A percentile compares a stretch with the other conserved stretches of the same genome.
These are phyloP conservation scores for Tricholauxania praeusta DNA, from an alignment of 2,888 invertebrate genomes.

Conservation along the genomic window DNA sequence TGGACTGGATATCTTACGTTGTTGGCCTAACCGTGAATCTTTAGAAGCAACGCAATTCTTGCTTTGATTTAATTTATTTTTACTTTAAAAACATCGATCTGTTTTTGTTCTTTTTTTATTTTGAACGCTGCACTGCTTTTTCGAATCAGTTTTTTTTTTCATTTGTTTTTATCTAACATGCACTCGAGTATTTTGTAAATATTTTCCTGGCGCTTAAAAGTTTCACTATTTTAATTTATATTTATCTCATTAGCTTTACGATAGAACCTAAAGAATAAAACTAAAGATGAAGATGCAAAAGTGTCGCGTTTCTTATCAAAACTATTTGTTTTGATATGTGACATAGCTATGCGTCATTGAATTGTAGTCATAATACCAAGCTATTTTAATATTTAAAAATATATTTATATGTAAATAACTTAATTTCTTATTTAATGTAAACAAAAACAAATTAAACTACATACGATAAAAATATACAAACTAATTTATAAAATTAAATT, in stretches of 20 bases:
- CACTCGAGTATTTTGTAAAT: constrained; percentile 27
- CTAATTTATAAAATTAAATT: constrained; percentile 9
- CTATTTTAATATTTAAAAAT: constrained; percentile 51
- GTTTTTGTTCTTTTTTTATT: not conserved
- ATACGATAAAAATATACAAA: too few species aligned
- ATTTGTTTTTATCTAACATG: not conserved
- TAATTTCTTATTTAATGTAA: constrained; percentile 1
- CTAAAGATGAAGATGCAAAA: not conserved
- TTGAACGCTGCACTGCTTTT: not conserved
- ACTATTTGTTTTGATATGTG: not conserved
- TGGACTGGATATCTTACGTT: constrained; percentile 88
- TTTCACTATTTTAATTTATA: constrained; percentile 43
- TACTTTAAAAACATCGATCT: not conserved
- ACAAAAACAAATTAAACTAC: constrained; percentile 10
- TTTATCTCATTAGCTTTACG: constrained; percentile 32
- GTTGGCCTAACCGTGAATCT: constrained; percentile 66
- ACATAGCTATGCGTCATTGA: constrained; percentile 17
- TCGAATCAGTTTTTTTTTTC: not conserved
- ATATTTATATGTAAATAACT: constrained; percentile 31
- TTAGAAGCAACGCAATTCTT: constrained; percentile 44
- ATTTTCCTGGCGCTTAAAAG: not conserved
- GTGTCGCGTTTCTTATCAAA: not conserved
- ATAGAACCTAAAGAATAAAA: not conserved
- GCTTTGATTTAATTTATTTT: not conserved
- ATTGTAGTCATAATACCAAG: constrained; percentile 48